These are phyloP conservation scores for Helicoverpa assulta DNA, from an alignment of 2,888 invertebrate species.

Conservation along the genomic window DNA sequence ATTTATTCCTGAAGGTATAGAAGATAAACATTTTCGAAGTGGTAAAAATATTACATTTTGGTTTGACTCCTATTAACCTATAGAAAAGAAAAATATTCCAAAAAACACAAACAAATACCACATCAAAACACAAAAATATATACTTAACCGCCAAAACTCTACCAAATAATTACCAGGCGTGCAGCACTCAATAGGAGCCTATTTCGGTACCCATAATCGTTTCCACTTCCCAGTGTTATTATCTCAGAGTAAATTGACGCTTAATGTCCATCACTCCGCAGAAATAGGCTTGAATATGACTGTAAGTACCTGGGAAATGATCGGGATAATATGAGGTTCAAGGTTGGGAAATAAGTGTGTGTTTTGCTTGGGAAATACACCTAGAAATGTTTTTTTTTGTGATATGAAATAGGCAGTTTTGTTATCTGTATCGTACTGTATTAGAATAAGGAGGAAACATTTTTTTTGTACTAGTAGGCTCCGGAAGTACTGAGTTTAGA, in stretches of 20 bases:
- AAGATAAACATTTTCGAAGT: not conserved
- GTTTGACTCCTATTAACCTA: no score
- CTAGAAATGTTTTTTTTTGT: no score
- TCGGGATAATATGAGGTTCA: slow-evolving; percentile 15
- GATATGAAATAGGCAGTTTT: no score
- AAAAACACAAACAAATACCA: slow-evolving; percentile 9
- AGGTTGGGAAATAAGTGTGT: not conserved
- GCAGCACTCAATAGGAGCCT: slow-evolving; percentile 52
- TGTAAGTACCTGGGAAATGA: slow-evolving; percentile 28
- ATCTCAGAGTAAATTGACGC: slow-evolving; percentile 64
- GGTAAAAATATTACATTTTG: not conserved
- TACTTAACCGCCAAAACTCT: slow-evolving; percentile 31
- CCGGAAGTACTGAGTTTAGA: no score
- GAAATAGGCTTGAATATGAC: slow-evolving; percentile 32
- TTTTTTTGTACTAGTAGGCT: no score
- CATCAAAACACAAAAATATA: slow-evolving; percentile 36
- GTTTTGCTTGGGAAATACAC: not conserved
- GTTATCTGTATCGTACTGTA: no score
- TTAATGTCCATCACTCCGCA: slow-evolving; percentile 62
- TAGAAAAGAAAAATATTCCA: no score
- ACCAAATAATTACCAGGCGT: slow-evolving; percentile 58
- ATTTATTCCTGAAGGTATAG: not conserved
- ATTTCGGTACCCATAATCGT: slow-evolving; percentile 58
- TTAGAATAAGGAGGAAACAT: no score
- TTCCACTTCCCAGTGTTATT: slow-evolving; percentile 64